phyloP scores from a whole-genome alignment of 2,888 invertebrate genomes.

The Spodoptera littoralis region DNA sequence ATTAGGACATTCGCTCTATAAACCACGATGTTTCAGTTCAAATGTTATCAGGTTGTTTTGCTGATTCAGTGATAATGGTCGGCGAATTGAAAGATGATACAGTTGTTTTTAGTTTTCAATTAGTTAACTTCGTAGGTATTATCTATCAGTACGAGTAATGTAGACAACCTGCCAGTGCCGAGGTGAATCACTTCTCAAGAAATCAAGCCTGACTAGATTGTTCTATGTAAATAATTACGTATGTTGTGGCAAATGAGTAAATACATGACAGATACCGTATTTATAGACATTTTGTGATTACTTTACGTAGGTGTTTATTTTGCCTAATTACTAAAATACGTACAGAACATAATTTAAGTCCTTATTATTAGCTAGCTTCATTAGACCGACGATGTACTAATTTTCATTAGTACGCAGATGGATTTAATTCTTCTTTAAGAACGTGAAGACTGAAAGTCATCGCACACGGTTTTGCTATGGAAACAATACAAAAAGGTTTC shows the following conservation, averaged over 20 bases:
- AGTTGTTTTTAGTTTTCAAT: conserved; percentile 52
- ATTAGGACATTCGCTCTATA: conserved; percentile 5
- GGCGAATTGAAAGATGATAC: conserved; percentile 49
- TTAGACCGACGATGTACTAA: no score
- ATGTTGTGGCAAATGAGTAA: conserved; percentile 20
- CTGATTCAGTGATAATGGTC: conserved; percentile 30
- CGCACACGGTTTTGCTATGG: no score
- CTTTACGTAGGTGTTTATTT: conserved; percentile 4
- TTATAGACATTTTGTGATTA: conserved; percentile 16
- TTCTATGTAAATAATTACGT: conserved; percentile 39
- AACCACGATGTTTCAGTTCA: conserved; percentile 30
- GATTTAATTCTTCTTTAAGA: no score
- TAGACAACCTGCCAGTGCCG: conserved; percentile 2
- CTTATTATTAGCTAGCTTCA: no score
- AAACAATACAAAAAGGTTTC: no score
- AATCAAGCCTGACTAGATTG: conserved; percentile 30
- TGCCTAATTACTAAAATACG: no score
- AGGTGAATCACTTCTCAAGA: conserved; percentile 41
- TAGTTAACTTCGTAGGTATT: conserved; percentile 31
- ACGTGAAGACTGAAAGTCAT: no score
- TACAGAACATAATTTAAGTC: no score
- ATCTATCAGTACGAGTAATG: conserved; percentile 29
- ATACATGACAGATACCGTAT: conserved; percentile 19
- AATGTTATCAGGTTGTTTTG: conserved; percentile 43
- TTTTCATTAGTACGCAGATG: no score